A percentile compares a stretch with the other conserved stretches of the same genome.
These are phyloP conservation scores for Machimus rusticus DNA, from an alignment of 2,888 invertebrate genomes.

Conservation along the genomic window DNA sequence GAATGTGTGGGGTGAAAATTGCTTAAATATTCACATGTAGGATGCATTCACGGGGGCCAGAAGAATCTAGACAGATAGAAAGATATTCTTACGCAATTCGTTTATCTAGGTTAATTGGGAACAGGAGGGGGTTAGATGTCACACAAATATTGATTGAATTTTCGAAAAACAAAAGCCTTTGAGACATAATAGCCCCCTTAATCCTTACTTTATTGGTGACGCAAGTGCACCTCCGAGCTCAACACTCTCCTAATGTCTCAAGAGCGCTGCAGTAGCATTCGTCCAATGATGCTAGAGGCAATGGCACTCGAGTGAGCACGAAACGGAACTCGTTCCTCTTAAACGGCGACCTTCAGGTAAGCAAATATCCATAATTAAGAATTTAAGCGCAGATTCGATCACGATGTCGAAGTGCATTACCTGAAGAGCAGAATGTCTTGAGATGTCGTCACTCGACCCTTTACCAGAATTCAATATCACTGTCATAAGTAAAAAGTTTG, in stretches of 20 bases:
- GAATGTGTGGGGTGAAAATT: background rate
- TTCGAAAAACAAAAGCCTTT: background rate
- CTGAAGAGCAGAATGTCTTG: background rate
- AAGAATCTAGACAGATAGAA: background rate
- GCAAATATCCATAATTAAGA: background rate
- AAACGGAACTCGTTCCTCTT: background rate
- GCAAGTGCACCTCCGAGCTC: background rate
- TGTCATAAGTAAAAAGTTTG: background rate
- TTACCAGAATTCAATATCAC: background rate
- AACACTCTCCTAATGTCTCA: background rate
- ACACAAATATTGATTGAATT: background rate
- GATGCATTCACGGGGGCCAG: too few species aligned
- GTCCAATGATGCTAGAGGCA: slow-evolving; percentile 17
- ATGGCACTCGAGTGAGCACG: background rate
- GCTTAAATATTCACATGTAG: background rate
- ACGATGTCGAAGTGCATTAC: background rate
- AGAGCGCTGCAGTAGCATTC: slow-evolving; percentile 1
- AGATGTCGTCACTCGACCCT: background rate
- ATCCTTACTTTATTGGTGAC: slow-evolving; percentile 6
- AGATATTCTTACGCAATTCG: background rate
- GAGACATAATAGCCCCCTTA: background rate
- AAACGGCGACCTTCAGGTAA: background rate
- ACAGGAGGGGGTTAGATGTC: background rate
- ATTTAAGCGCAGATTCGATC: background rate
- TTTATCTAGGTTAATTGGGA: background rate